Base-by-base conservation (phyloP, 2,113 vertebrate genomes). In the Poicephalus gulielmi region DNA sequence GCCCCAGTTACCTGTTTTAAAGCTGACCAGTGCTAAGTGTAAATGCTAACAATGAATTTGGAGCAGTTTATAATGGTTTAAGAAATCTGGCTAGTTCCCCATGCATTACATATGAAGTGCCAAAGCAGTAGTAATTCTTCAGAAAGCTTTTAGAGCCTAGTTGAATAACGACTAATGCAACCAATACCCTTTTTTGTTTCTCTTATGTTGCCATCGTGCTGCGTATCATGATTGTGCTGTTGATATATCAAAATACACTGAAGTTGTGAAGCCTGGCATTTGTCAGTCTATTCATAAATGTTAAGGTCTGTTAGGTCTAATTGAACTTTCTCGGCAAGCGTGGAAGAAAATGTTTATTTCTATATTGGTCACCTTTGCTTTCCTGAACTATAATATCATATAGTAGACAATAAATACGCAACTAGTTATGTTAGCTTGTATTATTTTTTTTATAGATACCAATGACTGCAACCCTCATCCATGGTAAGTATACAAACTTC, bases 381-480 rank as follows among this genome's bases (percentile, higher is more conserved):
- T 46, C 27, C 0, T 62, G 75, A 74, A 15, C 46, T 71, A 3
- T 14, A 60, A 30, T 44, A 15, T 23, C 46, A 5, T 6, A 7
- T 24, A 8, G 55, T 73, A 47, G 27, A 77, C 87, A 83, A 86
- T 35, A 67, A 83, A 69, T 23, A 17, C 22, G 9, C 49, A 25
- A 24, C 18, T 55, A 59, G 55, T 92, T 90, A 86, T 30, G 85
- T 23, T 73, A 49, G 8, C 14, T 15, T 46, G 6, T 79, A 5
- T 83, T 25, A 69, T 66, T 84, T 94, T 70, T 44, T 44, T 88
- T 55, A 6, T 97, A 99, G 99, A 99, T 86, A 98, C 98, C 31
- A 99, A 99, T 33, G 99, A 99, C 96, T 99, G 99, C 95, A 99
- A 98, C 77, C 99, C 99, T 50, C 98, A 99, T 90, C 99, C 99